These are phyloP conservation scores for Phyllopteryx taeniolatus DNA, from an alignment of 2,113 vertebrate genomes.

Conservation along the genomic window DNA sequence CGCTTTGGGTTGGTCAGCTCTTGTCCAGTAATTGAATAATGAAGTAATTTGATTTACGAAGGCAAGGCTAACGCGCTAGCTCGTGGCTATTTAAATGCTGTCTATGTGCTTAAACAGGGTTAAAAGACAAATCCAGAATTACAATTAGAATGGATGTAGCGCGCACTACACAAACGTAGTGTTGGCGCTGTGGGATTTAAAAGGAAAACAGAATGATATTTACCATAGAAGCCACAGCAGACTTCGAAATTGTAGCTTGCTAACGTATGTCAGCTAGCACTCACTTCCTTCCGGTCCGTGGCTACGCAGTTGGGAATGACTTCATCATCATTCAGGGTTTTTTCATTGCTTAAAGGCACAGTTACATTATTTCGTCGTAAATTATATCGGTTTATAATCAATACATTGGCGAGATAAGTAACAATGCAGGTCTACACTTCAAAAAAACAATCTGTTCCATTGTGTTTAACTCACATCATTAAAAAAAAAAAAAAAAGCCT, in stretches of 20 bases:
- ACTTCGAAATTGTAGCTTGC: conserved; percentile 59
- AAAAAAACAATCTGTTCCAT: not conserved
- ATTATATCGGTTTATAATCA: not conserved
- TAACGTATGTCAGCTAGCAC: conserved; percentile 66
- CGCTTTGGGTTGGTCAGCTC: not conserved
- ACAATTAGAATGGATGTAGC: fast-evolving
- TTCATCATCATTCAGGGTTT: conserved; percentile 19
- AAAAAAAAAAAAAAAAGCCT: not conserved
- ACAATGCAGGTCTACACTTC: not conserved
- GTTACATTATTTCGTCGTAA: not conserved
- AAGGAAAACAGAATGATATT: conserved; percentile 30
- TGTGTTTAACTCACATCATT: not conserved
- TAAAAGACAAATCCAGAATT: not conserved
- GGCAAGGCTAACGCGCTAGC: conserved; percentile 19
- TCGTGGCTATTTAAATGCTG: conserved; percentile 20
- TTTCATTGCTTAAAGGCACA: conserved; percentile 44
- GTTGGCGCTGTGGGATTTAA: not conserved
- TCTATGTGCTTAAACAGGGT: not conserved
- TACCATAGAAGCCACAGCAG: conserved; percentile 77
- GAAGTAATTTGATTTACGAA: conserved; percentile 15
- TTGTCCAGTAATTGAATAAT: not conserved
- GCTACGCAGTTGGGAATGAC: conserved; percentile 55
- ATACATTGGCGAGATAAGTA: not conserved
- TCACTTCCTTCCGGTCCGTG: conserved; percentile 63
- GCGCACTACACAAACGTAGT: not conserved